Evolutionary conservation across 2,797 vertebrate species (phyloP), one percentile per base, ranked within the genome.

Genomic region (Babyrousa celebensis): DNA sequence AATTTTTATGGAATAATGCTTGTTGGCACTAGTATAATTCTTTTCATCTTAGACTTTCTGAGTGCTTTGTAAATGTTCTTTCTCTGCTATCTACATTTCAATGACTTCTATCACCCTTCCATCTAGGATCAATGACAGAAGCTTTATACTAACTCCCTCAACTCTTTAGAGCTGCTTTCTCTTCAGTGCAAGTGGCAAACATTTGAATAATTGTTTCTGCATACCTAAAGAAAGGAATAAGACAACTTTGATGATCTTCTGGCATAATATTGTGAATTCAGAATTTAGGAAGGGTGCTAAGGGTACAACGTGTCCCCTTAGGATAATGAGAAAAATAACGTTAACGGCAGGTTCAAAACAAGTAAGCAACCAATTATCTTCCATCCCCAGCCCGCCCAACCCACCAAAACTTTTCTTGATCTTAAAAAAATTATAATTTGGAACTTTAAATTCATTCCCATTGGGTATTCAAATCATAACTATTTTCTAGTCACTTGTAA

Each of bases 1-100:
- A 85, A 87, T 96, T 96, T 97, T 96, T 97, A 96, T 96, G 92
- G 92, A 96, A 95, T 97, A 95, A 86, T 96, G 85, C 87, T 96
- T 12, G 0, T 93, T 94, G 92, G 96, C 88, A 92, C 87, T 95
- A 72, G 96, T 91, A 85, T 32, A 80, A 96, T 85, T 92, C 92
- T 94, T 96, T 96, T 95, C 78, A 75, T 95, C 70, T 85, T 93
- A 43, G 65, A 54, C 58, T 85, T 40, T 87, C 25, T 92, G 88
- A 97, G 85, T 94, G 88, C 85, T 96, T 85, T 62, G 25, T 72
- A 95, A 96, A 89, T 9, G 56, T 58, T 89, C 72, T 82, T 23
- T 96, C 62, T 74, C 60, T 58, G 32, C 36, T 77, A 74, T 96
- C 96, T 97, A 78, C 94, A 94, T 96, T 97, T 97, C 87, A 96